phyloP scores from a whole-genome alignment of 1,140 invertebrate genomes.

The Bombus polaris region DNA sequence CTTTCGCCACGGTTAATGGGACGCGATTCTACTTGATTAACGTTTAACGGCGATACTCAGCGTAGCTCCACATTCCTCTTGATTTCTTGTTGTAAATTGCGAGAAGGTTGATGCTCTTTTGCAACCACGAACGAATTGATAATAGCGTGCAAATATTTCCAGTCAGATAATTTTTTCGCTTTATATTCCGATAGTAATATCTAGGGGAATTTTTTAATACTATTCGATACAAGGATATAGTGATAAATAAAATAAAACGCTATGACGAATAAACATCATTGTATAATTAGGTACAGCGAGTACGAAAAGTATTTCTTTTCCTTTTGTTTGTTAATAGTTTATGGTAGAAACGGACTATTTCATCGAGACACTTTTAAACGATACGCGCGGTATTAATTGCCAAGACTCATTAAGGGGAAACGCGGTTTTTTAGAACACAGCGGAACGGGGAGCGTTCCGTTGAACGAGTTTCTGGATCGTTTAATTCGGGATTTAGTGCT shows the following conservation, averaged over 20 bases:
- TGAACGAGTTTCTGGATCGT: conserved; percentile 15
- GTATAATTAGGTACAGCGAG: too few relatives aligned
- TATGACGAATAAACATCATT: too few relatives aligned
- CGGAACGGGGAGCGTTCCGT: not conserved
- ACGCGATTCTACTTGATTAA: conserved; percentile 32
- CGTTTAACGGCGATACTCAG: conserved; percentile 1
- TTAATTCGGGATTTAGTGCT: not conserved
- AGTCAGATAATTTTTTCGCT: not conserved
- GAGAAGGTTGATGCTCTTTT: not conserved
- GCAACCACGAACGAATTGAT: not conserved
- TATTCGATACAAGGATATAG: too few relatives aligned
- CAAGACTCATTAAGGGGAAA: not conserved
- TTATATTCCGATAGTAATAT: not conserved
- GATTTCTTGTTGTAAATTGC: conserved; percentile 14
- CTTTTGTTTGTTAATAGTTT: too few relatives aligned
- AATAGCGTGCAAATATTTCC: not conserved
- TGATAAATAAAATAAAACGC: too few relatives aligned
- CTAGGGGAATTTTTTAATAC: not conserved
- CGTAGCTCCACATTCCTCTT: not conserved
- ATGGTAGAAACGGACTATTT: not conserved
- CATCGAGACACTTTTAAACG: not conserved
- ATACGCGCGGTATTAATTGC: not conserved
- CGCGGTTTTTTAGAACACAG: not conserved
- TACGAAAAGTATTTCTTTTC: not conserved
- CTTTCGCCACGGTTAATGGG: conserved; percentile 7